Evolutionary conservation across 2,888 invertebrate genomes (phyloP).

Genomic region (Frankliniella intonsa): DNA sequence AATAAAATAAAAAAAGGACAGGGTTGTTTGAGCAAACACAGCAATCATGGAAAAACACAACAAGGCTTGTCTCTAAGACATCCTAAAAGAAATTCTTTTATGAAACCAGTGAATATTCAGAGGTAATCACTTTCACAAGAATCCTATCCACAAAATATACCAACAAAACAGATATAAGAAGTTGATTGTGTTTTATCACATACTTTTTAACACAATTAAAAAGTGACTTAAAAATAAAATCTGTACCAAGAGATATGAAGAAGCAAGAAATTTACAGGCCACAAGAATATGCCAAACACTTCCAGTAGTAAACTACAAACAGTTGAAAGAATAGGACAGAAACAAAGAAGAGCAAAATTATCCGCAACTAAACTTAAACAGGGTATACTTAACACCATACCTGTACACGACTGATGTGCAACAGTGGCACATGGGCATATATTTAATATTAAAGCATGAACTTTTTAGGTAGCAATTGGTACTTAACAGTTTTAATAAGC

Average conservation of each 20-base stretch:
- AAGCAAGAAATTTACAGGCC: background rate
- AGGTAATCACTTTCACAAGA: background rate
- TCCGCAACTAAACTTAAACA: background rate
- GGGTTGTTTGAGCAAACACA: background rate
- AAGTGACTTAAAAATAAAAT: background rate
- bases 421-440: background rate
- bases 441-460: background rate
- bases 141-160: background rate
- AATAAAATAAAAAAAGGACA: background rate
- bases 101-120: background rate
- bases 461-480: conserved; percentile 13
- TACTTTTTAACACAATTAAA: background rate
- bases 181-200: background rate
- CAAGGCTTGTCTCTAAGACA: background rate
- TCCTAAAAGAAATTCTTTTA: background rate
- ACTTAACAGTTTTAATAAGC: background rate
- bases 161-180: background rate
- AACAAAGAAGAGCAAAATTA: conserved; percentile 17
- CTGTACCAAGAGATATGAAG: background rate
- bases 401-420: conserved; percentile 20
- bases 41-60: background rate
- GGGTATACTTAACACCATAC: conserved; percentile 2
- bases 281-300: background rate
- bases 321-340: conserved; percentile 3
- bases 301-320: background rate